Base-by-base conservation (phyloP, 2,797 vertebrate genomes). In the Labroides dimidiatus region DNA sequence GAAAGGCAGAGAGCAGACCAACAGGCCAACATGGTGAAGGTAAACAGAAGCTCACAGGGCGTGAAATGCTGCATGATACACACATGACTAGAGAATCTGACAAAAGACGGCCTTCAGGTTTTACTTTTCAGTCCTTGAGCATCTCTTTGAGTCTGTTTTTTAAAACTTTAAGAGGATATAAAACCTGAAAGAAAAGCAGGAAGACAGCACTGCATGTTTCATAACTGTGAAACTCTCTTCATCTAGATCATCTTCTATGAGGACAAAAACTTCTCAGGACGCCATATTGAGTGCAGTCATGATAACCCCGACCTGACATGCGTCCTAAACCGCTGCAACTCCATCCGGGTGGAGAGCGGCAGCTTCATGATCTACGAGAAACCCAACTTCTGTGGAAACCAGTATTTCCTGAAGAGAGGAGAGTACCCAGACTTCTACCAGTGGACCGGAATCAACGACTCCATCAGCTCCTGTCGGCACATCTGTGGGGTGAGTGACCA, bases 181-280 rank as follows among this genome's bases (percentile, higher is more conserved):
- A 42, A 42, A 16, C 41, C 15, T 4, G 41, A 17, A 42, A 42
- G 30, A 4, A 33, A 9, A 33, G 24, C 24, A 41, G 39, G 39
- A 15, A 41, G 2, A 41, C 3, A 15, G 13, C 36, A 3, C 30
- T 33, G 4, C 13, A 39, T 39, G 37, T 12, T 33, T 33, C 37
- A 13, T 39, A 39, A 39, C 37, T 11, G 2, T 39, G 37, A 39
- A 9, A 2, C 13, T 13, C 57, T 57, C 27, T 5, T 8, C 2
- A 15, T 54, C 13, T 15, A 94, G 93, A 92, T 94, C 13, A 87
- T 88, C 64, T 94, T 94, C 83, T 94, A 89, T 1, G 91, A 94
- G 78, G 87, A 89, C 33, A 85, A 73, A 71, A 84, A 91, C 84
- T 94, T 93, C 75, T 75, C 78, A 21, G 92, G 93, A 20, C 43